Percentiles rank a stretch among this genome's conserved stretches.
These are phyloP conservation scores for Neopipo cinnamomea DNA, from an alignment of 2,113 vertebrate species.

Conservation along the genomic window DNA sequence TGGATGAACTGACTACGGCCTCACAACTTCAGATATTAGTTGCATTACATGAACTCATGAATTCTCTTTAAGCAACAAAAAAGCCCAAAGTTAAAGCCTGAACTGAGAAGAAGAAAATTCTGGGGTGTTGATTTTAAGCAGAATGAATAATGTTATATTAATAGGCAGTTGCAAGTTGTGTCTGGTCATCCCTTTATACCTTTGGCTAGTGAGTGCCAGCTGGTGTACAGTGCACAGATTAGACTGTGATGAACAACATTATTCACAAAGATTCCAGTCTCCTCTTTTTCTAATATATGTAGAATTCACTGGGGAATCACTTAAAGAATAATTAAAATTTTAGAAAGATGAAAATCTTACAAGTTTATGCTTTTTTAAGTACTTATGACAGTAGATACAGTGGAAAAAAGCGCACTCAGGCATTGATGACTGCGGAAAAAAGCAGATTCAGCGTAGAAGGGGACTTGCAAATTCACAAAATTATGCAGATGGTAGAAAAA, in stretches of 20 bases:
- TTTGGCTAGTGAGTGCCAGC: neutral
- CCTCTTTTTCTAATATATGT: neutral
- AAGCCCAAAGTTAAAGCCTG: neutral
- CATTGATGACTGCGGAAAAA: neutral
- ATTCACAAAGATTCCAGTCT: neutral
- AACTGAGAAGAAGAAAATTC: neutral
- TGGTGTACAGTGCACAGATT: neutral
- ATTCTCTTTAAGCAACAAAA: neutral
- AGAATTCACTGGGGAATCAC: neutral
- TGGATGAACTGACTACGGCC: neutral
- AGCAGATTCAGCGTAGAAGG: neutral
- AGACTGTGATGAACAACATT: neutral
- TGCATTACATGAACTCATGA: neutral
- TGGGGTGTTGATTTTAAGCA: neutral
- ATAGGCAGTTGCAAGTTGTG: neutral
- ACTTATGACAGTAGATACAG: neutral
- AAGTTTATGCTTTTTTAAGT: neutral
- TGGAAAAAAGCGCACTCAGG: neutral
- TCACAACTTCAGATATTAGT: neutral
- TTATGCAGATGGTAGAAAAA: neutral
- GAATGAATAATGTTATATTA: neutral
- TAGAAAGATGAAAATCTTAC: neutral
- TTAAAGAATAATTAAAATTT: neutral
- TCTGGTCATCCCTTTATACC: neutral
- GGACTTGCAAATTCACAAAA: neutral